phyloP scores from a whole-genome alignment of 2,797 vertebrate species.

The Paedocypris micromegethes region DNA sequence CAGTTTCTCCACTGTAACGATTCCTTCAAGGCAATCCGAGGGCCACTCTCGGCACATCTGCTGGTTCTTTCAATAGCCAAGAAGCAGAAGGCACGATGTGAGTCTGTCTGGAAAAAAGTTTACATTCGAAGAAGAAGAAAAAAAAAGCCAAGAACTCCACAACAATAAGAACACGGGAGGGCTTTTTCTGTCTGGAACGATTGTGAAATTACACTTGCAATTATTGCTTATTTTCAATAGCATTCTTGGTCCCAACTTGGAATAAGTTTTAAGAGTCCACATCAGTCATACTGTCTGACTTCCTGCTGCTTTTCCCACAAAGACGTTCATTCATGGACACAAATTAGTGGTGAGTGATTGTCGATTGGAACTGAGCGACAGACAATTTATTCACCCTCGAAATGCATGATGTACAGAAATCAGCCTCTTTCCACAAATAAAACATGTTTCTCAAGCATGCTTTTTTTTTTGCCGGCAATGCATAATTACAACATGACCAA shows the following conservation, averaged over 20 bases:
- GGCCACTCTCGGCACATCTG: not conserved
- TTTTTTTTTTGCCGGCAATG: no score
- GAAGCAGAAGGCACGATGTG: constrained; percentile 9
- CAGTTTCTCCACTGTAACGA: constrained; percentile 8
- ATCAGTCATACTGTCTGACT: constrained; percentile 18
- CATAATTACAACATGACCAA: no score
- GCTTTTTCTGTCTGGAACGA: constrained; percentile 23
- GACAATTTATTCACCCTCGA: not conserved
- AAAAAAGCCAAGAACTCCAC: constrained; percentile 6
- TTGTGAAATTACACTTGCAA: constrained; percentile 25
- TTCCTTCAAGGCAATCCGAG: constrained; percentile 18
- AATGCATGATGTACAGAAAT: not conserved
- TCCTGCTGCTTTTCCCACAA: constrained; percentile 33
- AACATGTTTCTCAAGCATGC: no score
- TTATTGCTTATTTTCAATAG: constrained; percentile 33
- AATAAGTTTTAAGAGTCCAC: constrained; percentile 15
- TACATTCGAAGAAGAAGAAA: not conserved
- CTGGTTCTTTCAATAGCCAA: not conserved
- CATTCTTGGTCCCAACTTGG: constrained; percentile 25
- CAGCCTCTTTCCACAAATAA: no score
- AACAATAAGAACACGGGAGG: constrained; percentile 4
- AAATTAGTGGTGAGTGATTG: constrained; percentile 21
- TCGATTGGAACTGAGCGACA: constrained; percentile 8
- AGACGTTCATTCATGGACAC: constrained; percentile 15
- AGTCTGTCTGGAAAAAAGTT: constrained; percentile 4